phyloP scores from a whole-genome alignment of 1,140 invertebrate genomes.

The Cyclina sinensis region DNA sequence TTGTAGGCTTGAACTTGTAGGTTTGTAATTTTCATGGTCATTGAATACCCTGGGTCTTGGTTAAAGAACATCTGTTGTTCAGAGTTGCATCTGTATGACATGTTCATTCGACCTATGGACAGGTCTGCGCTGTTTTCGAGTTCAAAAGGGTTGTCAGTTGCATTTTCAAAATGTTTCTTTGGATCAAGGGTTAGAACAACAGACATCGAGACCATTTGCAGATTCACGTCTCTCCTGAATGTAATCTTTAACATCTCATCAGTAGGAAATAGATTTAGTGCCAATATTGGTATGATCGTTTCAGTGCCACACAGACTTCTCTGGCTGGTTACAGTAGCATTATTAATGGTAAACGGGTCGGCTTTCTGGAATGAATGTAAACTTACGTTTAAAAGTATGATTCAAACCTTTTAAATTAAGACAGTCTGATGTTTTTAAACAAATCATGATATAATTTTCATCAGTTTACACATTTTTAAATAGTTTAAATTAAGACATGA shows the following conservation, averaged over 20 bases:
- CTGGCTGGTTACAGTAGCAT: background rate
- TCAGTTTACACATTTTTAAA: too few species aligned
- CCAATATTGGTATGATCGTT: background rate
- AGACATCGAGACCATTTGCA: background rate
- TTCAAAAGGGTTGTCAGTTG: background rate
- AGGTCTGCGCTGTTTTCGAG: background rate
- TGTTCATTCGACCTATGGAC: background rate
- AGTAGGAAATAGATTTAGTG: background rate
- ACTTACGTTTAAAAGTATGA: background rate
- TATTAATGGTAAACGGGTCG: background rate
- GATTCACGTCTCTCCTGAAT: background rate
- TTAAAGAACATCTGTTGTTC: background rate
- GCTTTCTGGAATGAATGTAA: background rate
- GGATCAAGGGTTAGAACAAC: background rate
- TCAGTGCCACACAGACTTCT: conserved; percentile 8
- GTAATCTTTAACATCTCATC: background rate
- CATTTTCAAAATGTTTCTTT: conserved; percentile 13
- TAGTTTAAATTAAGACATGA: too few species aligned
- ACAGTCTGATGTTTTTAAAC: too few species aligned
- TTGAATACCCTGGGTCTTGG: background rate
- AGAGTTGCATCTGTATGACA: background rate
- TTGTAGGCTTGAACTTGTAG: conserved; percentile 16
- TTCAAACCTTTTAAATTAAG: too few species aligned
- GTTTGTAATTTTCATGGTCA: conserved; percentile 21
- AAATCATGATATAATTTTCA: too few species aligned